Evolutionary conservation across 2,888 invertebrate species (phyloP).

Genomic region (Lithosia quadra): DNA sequence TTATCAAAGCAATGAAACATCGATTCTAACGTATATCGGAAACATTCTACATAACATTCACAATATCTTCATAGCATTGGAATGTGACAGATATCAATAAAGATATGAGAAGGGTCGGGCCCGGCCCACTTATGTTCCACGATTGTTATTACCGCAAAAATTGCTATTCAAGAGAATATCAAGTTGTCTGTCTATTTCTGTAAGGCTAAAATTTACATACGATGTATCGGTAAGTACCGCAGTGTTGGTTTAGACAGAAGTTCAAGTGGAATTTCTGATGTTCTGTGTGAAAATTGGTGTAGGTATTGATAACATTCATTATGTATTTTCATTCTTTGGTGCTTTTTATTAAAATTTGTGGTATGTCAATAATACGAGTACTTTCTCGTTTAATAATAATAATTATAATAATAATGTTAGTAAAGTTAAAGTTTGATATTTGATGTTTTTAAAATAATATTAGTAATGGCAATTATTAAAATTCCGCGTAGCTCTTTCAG

Average conservation of each 20-base stretch:
- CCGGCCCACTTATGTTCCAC: constrained; percentile 71
- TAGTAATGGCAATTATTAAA: too few species aligned
- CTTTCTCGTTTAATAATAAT: too few species aligned
- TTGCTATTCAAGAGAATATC: constrained; percentile 74
- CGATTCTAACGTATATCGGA: constrained; percentile 36
- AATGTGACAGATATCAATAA: constrained; percentile 73
- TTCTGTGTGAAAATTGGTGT: not conserved
- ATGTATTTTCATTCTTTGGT: too few species aligned
- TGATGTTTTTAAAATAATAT: too few species aligned
- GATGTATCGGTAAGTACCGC: constrained; percentile 21
- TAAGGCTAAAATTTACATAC: constrained; percentile 61
- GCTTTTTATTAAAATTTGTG: too few species aligned
- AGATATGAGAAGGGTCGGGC: constrained; percentile 71
- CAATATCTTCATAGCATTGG: constrained; percentile 55
- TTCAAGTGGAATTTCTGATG: not conserved
- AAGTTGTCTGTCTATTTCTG: constrained; percentile 63
- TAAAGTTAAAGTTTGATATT: too few species aligned
- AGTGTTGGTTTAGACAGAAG: constrained; percentile 32
- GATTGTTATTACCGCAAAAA: constrained; percentile 79
- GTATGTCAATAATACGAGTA: too few species aligned
- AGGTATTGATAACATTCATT: not conserved
- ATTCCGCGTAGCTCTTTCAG: too few species aligned
- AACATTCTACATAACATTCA: constrained; percentile 54
- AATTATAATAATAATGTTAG: too few species aligned
- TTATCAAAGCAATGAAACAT: constrained; percentile 41